Percentiles rank a stretch among this genome's conserved stretches.
phyloP scores from a whole-genome alignment of 2,113 vertebrate species.

The Noctilio leporinus region DNA sequence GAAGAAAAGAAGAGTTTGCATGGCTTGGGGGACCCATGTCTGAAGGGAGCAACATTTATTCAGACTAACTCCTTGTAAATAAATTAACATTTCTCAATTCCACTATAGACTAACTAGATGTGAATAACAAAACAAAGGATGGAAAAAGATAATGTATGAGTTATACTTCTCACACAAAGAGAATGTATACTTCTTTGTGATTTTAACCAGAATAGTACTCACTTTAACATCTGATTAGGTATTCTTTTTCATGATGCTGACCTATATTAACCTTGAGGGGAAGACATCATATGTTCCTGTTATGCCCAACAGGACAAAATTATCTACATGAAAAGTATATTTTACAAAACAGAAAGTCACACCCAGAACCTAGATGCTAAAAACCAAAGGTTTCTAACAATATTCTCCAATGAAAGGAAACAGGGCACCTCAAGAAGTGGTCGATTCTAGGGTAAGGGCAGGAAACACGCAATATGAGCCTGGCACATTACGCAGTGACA shows the following conservation, averaged over 20 bases:
- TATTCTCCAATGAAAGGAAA: neutral
- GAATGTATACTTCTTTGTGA: neutral
- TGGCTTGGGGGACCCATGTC: neutral
- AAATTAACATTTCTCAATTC: neutral
- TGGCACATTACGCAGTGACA: neutral
- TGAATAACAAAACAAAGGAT: neutral
- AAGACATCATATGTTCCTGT: neutral
- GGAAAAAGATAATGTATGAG: neutral
- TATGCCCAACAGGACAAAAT: neutral
- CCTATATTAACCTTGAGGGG: neutral
- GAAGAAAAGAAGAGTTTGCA: neutral
- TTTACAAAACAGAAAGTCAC: neutral
- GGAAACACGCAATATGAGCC: neutral
- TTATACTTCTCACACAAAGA: no score
- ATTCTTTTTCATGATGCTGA: neutral
- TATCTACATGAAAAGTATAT: neutral
- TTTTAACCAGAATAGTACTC: neutral
- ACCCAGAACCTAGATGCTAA: neutral
- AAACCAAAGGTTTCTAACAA: neutral
- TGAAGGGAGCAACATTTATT: neutral
- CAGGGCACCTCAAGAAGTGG: neutral
- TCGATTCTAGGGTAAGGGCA: neutral
- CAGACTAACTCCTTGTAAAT: neutral
- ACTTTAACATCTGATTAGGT: neutral
- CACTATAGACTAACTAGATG: neutral